phyloP scores from a whole-genome alignment of 2,113 vertebrate genomes.

The Amphiprion ocellaris region DNA sequence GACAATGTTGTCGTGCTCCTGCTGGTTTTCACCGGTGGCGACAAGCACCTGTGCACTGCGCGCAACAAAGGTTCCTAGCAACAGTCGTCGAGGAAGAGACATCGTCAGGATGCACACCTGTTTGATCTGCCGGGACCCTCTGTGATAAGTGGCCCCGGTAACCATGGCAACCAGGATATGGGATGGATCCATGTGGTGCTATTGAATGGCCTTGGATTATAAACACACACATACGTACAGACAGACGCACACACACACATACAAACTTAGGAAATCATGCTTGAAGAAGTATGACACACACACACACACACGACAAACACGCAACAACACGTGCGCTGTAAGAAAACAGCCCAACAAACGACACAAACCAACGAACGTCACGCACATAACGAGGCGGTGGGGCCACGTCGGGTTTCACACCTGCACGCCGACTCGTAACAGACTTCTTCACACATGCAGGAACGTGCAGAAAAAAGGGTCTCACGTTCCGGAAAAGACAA shows the following conservation, averaged over 20 bases:
- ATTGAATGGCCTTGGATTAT: slow-evolving; percentile 79
- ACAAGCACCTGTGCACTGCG: slow-evolving; percentile 68
- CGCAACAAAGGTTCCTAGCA: slow-evolving; percentile 80
- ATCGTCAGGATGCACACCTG: slow-evolving; percentile 81
- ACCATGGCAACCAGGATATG: slow-evolving; percentile 73
- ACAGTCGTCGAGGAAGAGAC: slow-evolving; percentile 72
- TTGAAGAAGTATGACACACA: not conserved
- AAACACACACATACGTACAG: slow-evolving; percentile 38
- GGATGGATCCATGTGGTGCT: slow-evolving; percentile 74
- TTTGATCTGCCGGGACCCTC: slow-evolving; percentile 81
- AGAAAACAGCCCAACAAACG: not conserved
- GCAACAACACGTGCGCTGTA: not conserved
- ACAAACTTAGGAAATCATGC: slow-evolving; percentile 37
- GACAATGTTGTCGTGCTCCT: slow-evolving; percentile 58
- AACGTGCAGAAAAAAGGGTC: slow-evolving; percentile 28
- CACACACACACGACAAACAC: slow-evolving; percentile 23
- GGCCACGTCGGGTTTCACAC: slow-evolving; percentile 45
- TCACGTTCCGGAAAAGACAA: slow-evolving; percentile 15
- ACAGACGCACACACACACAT: not conserved
- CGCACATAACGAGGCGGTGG: not conserved
- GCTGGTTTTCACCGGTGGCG: slow-evolving; percentile 58
- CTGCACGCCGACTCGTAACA: slow-evolving; percentile 50
- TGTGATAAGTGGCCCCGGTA: slow-evolving; percentile 80
- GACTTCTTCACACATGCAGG: slow-evolving; percentile 50
- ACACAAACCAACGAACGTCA: not conserved